Percentiles rank a stretch among this genome's conserved stretches.
These are phyloP conservation scores for Trichoplusia ni DNA, from an alignment of 1,140 invertebrate genomes.

Conservation along the genomic window DNA sequence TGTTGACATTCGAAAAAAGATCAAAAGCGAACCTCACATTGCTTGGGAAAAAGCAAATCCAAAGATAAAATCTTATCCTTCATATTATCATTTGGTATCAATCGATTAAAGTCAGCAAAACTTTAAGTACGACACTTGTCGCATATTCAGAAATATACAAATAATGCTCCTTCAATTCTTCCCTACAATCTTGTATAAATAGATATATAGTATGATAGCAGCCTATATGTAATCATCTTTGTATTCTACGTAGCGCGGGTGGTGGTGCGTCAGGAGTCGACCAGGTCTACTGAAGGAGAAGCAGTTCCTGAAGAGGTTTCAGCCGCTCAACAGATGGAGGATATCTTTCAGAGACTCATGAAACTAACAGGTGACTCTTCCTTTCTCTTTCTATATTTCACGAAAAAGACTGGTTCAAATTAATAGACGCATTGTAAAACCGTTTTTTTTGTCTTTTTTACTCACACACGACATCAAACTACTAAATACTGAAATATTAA, in stretches of 20 bases:
- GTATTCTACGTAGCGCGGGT: constrained; percentile 48
- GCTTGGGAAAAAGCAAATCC: no score
- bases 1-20: not conserved
- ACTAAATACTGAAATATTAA: not conserved
- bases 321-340: constrained; percentile 83
- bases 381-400: no score
- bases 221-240: not conserved
- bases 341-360: constrained; percentile 87
- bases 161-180: no score
- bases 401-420: no score
- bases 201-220: not conserved
- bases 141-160: no score
- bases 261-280: constrained; percentile 81
- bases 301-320: constrained; percentile 76
- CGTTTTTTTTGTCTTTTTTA: no score
- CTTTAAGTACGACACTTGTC: no score
- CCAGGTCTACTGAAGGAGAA: constrained; percentile 79
- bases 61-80: no score
- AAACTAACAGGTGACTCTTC: constrained; percentile 84
- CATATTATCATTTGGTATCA: no score
- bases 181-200: constrained; percentile 5
- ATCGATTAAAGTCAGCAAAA: no score
- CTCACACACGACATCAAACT: not conserved
- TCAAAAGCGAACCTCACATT: not conserved
- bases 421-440: no score